Base-by-base conservation (phyloP, 2,113 vertebrate species). In the Alligator mississippiensis region DNA sequence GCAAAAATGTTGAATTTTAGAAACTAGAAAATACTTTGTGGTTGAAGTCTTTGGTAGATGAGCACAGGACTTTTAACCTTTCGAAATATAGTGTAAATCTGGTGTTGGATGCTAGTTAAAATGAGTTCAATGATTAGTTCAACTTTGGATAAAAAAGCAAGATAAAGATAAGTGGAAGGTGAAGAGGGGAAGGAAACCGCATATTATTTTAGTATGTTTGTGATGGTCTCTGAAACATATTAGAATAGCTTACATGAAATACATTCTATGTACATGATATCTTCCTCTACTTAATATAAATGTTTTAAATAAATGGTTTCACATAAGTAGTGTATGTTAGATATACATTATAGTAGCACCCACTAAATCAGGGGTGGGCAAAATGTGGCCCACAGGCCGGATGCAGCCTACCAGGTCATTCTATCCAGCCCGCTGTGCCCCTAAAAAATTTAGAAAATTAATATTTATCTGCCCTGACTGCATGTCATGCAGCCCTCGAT, bases 1-100 rank as follows among this genome's bases (percentile, higher is more conserved):
- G 68, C 93, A 96, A 97, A 97, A 94, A 97, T 92, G 85, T 90
- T 92, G 83, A 94, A 94, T 90, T 96, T 97, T 96, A 96, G 94
- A 96, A 96, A 86, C 62, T 84, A 95, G 84, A 57, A 96, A 97
- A 96, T 94, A 90, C 72, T 83, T 97, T 97, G 93, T 96, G 88
- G 83, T 94, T 97, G 81, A 96, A 96, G 90, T 90, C 80, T 88
- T 97, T 97, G 92, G 91, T 90, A 97, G 80, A 96, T 88, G 87
- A 96, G 82, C 64, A 55, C 19, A 88, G 90, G 89, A 88, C 92
- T 95, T 96, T 92, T 83, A 97, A 83, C 78, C 96, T 97, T 97
- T 96, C 94, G 95, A 97, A 97, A 97, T 84, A 92, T 97, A 93
- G 95, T 96, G 93, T 96, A 95, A 94, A 96, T 93, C 82, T 90